Conservation (phyloP, 2,888 invertebrate species). For the Dasypolia templi region DNA sequence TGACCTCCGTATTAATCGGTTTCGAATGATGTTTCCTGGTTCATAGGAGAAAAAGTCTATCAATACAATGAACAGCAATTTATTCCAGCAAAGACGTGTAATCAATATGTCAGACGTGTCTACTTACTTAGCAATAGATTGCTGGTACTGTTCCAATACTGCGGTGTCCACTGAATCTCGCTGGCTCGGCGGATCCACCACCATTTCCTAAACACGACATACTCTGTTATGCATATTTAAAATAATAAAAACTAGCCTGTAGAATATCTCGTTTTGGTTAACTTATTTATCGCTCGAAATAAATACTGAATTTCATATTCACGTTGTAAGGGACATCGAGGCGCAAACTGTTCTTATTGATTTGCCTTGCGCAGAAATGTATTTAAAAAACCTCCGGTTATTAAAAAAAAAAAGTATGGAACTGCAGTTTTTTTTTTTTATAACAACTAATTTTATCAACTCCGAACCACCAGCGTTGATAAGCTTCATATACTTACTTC, state of each 20-base stretch:
- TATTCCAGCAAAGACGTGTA: constrained; percentile 3
- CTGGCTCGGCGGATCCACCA: constrained; percentile 78
- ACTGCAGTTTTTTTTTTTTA: not conserved
- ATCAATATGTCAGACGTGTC: not conserved
- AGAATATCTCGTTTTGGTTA: not conserved
- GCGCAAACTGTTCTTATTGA: not conserved
- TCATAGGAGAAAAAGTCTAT: not conserved
- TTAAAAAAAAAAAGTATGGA: not conserved
- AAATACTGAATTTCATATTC: not conserved
- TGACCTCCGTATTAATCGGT: not conserved
- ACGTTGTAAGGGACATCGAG: not conserved
- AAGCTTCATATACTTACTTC: no score
- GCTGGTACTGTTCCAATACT: constrained; percentile 95
- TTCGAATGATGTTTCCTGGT: not conserved
- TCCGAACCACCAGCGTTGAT: no score
- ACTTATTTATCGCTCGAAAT: not conserved
- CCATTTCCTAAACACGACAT: constrained; percentile 77
- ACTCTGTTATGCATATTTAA: constrained; percentile 1
- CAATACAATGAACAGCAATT: constrained; percentile 27
- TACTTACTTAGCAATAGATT: constrained; percentile 95
- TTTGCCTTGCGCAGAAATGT: not conserved
- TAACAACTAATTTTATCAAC: no score
- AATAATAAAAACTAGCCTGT: not conserved
- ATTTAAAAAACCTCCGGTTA: not conserved
- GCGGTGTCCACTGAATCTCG: constrained; percentile 92